Evolutionary conservation across 2,888 invertebrate genomes (phyloP), one percentile per base, ranked within the genome.

Genomic region (Chymomyza procnemis): DNA sequence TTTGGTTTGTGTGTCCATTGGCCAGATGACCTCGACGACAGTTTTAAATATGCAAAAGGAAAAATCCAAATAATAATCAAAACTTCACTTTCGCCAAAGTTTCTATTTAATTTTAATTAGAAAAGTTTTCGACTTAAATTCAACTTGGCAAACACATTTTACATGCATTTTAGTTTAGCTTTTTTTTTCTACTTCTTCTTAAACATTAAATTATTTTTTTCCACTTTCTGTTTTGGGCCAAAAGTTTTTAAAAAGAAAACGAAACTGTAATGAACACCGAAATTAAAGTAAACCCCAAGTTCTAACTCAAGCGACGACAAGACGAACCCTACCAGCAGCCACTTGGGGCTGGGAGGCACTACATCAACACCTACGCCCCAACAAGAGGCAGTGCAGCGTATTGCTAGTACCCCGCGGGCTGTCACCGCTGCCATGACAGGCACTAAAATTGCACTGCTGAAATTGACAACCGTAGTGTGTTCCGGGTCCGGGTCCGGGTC

Each of bases 91-190:
- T 21, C 19, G 21, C 14, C 64, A 57, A 81, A 79, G 71, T 84
- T 82, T 80, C 77, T 80, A 76, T 80, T 85, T 75, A 83, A 83
- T 85, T 85, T 83, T 83, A 83, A 83, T 83, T 83, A 83, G 78
- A 83, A 83, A 83, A 83, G 73, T 83, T 83, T 83, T 74, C 78
- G 75, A 83, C 80, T 83, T 85, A 79, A 80, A 76, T 76, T 78
- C 67, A 77, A 77, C 75, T 80, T 80, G 75, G 64, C 66, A 65
- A 67, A 56, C 66, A 69, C 67, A 64, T 78, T 67, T 41, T 71
- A 67, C 64, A 65, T 70, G 67, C 58, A 52, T 50, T 41, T 41
- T 41, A 41, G 34, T 41, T 41, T 41, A 41, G 34, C 61, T 59
- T 64, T 54, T 4, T 59, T 62, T 62, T 47, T 46, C 4, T 1